Evolutionary conservation across 2,797 vertebrate genomes (phyloP).

Genomic region (Anas bahamensis): DNA sequence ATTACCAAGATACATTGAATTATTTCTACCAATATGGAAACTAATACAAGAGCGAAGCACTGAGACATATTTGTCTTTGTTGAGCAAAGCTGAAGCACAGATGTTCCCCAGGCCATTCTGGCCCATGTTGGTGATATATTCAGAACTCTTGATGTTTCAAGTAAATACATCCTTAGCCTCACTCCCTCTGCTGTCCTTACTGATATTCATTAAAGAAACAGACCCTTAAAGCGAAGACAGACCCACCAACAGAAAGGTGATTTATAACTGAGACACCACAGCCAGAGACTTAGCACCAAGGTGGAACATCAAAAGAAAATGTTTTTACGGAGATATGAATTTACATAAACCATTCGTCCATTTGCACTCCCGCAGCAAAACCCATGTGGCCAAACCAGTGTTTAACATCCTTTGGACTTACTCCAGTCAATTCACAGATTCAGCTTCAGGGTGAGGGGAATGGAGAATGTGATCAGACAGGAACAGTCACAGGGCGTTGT

Average conservation of each 20-base stretch:
- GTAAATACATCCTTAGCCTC: constrained; percentile 9
- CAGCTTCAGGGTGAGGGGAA: background rate
- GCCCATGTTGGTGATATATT: background rate
- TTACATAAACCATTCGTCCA: background rate
- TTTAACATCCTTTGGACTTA: background rate
- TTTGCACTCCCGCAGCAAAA: background rate
- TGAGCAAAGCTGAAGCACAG: constrained; percentile 41
- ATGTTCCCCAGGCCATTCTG: constrained; percentile 43
- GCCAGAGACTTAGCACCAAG: background rate
- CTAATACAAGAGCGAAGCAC: constrained; percentile 8
- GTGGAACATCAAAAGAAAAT: background rate
- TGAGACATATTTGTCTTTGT: constrained; percentile 28
- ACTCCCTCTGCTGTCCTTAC: background rate
- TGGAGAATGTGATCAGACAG: background rate
- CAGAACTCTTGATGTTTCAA: constrained; percentile 1
- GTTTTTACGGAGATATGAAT: background rate
- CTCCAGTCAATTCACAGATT: background rate
- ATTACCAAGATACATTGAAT: constrained; percentile 54
- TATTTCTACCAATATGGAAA: constrained; percentile 30
- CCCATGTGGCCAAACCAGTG: background rate
- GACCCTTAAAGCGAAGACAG: background rate
- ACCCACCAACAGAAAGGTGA: background rate
- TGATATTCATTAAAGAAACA: constrained; percentile 16
- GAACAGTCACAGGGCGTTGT: background rate
- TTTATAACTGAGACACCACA: background rate